Evolutionary conservation across 2,797 vertebrate species (phyloP), one percentile per base, ranked within the genome.

Genomic region (Notolepis coatsorum): DNA sequence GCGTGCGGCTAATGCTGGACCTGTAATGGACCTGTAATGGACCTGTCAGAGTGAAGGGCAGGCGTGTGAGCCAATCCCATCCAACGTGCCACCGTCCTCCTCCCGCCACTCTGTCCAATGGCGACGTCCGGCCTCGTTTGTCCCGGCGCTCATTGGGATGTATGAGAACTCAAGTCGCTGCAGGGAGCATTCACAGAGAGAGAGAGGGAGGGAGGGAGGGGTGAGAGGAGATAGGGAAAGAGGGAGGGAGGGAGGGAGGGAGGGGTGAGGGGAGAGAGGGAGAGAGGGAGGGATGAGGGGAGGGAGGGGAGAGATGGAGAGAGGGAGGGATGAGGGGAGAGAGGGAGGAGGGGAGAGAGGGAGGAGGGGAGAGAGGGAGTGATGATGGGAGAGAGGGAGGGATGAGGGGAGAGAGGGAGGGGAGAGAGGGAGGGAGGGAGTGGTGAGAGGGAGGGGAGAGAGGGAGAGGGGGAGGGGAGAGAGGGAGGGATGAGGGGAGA

Each of bases 181-280:
- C 68, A 12, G 86, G 84, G 79, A 68, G 79, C 71, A 79, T 79
- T 81, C 81, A 82, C 50, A 76, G 77, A 83, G 86, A 82, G 73
- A 76, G 77, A 83, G 86, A 82, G 73, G 88, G 86, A 89, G 87
- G 84, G 86, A 85, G 77, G 81, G 74, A 79, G 64, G 74, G 72
- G 71, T 52, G 69, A 86, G 73, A 81, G 12, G 62, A 68, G 58
- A n/a, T n/a, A n/a, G n/a, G n/a, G n/a, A n/a, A n/a, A n/a, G n/a
- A n/a, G n/a, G n/a, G n/a, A 30, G 64, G 13, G 59, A 73, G 23
- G 53, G 60, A 60, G 60, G 61, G 68, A 48, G 20, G 4, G 65
- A 46, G 56, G 47, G 27, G 41, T 17, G 15, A 20, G 18, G 13
- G 4, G 35, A 5, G 30, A 6, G 38, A n/a, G 38, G 38, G 13